Percentiles rank a stretch among this genome's conserved stretches.
Conservation (phyloP, 2,888 invertebrate genomes). For the Tenthredo notha region DNA sequence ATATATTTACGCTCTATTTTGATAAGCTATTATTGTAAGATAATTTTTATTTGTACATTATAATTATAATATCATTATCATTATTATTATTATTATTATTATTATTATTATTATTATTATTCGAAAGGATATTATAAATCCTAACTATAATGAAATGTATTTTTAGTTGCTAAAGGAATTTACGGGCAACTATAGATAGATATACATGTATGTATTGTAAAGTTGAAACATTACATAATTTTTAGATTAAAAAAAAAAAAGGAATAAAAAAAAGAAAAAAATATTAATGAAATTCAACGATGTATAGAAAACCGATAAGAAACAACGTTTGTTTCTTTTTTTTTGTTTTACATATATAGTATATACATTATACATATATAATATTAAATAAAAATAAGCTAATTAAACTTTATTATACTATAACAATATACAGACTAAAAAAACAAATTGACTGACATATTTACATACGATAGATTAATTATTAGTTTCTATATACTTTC, state of each 20-base stretch:
- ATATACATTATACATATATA: neutral
- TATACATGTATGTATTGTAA: neutral
- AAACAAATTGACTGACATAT: slow-evolving; percentile 47
- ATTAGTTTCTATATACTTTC: neutral
- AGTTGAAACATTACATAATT: neutral
- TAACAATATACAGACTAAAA: slow-evolving; percentile 33
- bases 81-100: neutral
- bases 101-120: neutral
- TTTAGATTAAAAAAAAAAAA: neutral
- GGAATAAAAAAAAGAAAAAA: neutral
- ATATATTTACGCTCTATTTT: neutral
- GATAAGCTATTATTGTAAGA: slow-evolving; percentile 17
- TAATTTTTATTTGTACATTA: slow-evolving; percentile 21
- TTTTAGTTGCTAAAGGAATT: slow-evolving; percentile 18
- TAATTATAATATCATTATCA: neutral
- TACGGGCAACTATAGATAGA: slow-evolving; percentile 8
- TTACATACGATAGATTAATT: slow-evolving; percentile 30
- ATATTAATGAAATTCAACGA: slow-evolving; percentile 7
- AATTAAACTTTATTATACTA: slow-evolving; percentile 5
- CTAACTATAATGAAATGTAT: neutral
- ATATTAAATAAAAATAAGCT: slow-evolving; percentile 13
- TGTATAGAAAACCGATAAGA: neutral
- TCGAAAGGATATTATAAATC: neutral
- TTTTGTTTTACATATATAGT: neutral
- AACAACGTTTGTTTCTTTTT: neutral